Evolutionary conservation across 35 echinoderm and acorn worm genomes (phyloP).

Genomic region (Apostichopus californicus): DNA sequence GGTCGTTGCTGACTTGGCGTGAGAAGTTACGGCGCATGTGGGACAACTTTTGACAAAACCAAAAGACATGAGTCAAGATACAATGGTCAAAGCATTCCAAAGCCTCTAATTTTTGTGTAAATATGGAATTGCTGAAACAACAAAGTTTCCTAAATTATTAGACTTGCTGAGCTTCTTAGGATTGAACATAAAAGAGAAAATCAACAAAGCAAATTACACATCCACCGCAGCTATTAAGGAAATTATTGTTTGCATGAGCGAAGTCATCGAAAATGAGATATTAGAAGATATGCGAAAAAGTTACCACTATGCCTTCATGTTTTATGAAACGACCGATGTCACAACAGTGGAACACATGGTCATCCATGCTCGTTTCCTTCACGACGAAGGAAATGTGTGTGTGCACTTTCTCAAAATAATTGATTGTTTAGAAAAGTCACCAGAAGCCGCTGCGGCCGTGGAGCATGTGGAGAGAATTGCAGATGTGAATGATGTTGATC

Average conservation of each 20-base stretch:
- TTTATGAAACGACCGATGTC: slow-evolving; percentile 68
- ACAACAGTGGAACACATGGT: slow-evolving; percentile 53
- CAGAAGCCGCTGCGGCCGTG: background rate
- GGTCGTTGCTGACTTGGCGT: slow-evolving; percentile 26
- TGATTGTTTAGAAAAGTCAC: slow-evolving; percentile 48
- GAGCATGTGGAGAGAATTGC: background rate
- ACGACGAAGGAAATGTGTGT: slow-evolving; percentile 51
- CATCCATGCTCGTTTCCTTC: slow-evolving; percentile 52
- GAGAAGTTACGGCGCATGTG: slow-evolving; percentile 15
- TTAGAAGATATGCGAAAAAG: slow-evolving; percentile 29
- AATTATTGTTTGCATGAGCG: slow-evolving; percentile 51
- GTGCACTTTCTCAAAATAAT: slow-evolving; percentile 61
- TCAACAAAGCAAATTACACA: slow-evolving; percentile 60
- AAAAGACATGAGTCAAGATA: slow-evolving; percentile 52
- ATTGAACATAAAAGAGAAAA: slow-evolving; percentile 55
- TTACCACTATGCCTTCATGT: slow-evolving; percentile 28
- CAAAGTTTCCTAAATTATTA: slow-evolving; percentile 49
- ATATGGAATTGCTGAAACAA: slow-evolving; percentile 38
- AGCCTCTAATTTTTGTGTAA: slow-evolving; percentile 55
- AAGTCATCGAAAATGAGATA: slow-evolving; percentile 51
- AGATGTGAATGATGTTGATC: slow-evolving; percentile 9
- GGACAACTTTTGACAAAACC: slow-evolving; percentile 52
- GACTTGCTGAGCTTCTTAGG: slow-evolving; percentile 51
- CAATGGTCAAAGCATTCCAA: slow-evolving; percentile 61
- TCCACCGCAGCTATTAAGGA: slow-evolving; percentile 53